These are phyloP conservation scores for Drosophila jambulina DNA, from an alignment of 1,140 invertebrate genomes.

Conservation along the genomic window DNA sequence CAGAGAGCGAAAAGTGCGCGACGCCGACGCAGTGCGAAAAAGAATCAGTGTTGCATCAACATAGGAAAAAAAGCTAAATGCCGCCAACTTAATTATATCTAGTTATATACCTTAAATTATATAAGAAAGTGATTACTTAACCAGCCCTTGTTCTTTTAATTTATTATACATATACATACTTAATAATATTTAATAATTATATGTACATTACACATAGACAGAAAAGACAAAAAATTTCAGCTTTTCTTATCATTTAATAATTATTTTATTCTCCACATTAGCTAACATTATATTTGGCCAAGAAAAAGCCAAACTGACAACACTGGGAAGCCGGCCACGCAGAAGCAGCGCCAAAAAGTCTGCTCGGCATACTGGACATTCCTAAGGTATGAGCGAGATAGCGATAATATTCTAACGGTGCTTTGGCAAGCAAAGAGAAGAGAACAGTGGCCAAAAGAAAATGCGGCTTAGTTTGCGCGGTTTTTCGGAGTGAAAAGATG, in stretches of 20 bases:
- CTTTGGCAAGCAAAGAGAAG: neutral
- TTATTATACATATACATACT: too few species aligned
- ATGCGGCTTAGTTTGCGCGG: neutral
- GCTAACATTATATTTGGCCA: neutral
- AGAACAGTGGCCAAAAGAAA: neutral
- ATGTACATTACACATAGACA: neutral
- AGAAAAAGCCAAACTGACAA: neutral
- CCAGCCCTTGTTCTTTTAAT: neutral
- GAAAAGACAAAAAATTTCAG: neutral
- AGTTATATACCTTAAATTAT: neutral
- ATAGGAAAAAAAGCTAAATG: neutral
- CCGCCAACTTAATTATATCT: neutral
- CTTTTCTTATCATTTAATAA: too few species aligned
- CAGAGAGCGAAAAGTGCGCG: neutral
- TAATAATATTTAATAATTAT: too few species aligned
- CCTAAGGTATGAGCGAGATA: neutral
- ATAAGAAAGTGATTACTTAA: too few species aligned
- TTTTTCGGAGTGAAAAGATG: neutral
- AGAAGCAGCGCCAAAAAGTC: neutral
- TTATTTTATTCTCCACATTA: neutral
- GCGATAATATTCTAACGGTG: slow-evolving; percentile 3
- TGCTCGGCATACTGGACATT: neutral
- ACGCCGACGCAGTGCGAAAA: neutral
- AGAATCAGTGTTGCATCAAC: neutral
- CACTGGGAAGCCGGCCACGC: neutral